Evolutionary conservation across 2,797 vertebrate species (phyloP), one percentile per base, ranked within the genome.

Genomic region (Cichlasoma orientale): DNA sequence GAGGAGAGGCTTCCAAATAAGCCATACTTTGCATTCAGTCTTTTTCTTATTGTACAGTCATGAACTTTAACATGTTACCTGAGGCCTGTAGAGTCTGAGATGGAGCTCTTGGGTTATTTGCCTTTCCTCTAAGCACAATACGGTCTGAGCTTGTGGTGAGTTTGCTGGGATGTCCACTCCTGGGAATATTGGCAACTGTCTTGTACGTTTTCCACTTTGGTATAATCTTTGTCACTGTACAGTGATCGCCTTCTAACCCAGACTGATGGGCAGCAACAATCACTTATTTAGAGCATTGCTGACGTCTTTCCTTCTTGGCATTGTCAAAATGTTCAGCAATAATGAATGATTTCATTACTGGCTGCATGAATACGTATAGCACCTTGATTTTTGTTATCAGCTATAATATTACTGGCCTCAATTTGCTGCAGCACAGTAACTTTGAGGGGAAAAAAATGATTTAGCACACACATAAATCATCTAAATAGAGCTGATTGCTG

Each of bases 401-500:
- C 31, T 27, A 2, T 78, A 11, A 29, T 13, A 19, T 16, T 33
- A 27, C 38, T 54, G 13, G 14, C 13, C 11, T 72, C 25, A 52
- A 11, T 59, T 14, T 68, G 59, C 29, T 79, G 21, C 18, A 44
- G n/a, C 54, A 16, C 59, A 83, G 44, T 69, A 57, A 44, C 55
- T 59, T 44, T 44, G 14, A 72, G 1, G 50, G 29, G 4, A 68
- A 68, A 68, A 68, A 68, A 68, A 68, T 8, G 3, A 68, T 29
- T 68, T n/a, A 50, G 27, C 7, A n/a, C 18, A 8, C 13, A 10
- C 44, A 68, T 68, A 68, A 68, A 68, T 68, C 44, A 50, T 2
- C 1, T 23, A 29, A 29, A 27, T 56, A 77, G 56, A 78, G 7
- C 52, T 82, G 33, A 82, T 74, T 50, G 50, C 47, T 72, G 59